Evolutionary conservation across 1,140 invertebrate species (phyloP), one percentile per base, ranked within the genome.

Genomic region (Brachionus sp.): DNA sequence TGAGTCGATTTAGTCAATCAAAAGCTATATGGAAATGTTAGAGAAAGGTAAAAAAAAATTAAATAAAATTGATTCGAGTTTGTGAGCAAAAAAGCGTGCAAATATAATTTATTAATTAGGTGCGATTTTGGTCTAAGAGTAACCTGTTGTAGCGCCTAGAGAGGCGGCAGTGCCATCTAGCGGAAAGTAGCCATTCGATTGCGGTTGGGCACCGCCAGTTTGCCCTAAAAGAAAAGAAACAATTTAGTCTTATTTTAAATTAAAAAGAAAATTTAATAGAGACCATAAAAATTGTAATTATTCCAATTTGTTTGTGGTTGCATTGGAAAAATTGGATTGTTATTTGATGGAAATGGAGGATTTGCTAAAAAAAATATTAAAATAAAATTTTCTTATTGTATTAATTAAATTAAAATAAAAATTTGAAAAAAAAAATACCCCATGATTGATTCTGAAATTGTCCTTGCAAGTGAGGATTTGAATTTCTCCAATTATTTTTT

Each of bases 401-500:
- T 29, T 29, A 29, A 29, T 29, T 29, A 29, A 29, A 2, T 29
- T 29, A 2, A 29, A 29, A 29, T 2, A 29, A 19, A 3, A 46
- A 5, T 46, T 1, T 6, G 16, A 70, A 19, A 19, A 39, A 7
- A 42, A 70, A 23, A 1, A 16, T 70, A 39, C 66, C 66, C 66
- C 66, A 70, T 70, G 33, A 33, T 70, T 70, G 66, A 70, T 70
- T 70, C 37, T 70, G 66, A 70, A 70, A 70, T 70, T 70, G 66
- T 39, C 5, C 5, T 33, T 70, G 66, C 29, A 70, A 39, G 19
- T 70, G 29, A 16, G 33, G 33, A 16, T 70, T 70, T 33, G 50
- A 57, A 19, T 70, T 70, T 37, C 35, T 16, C 35, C 66, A 39
- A 37, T 37, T 19, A 42, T 39, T 70, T 70, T 70, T 70, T 70